Evolutionary conservation across 2,797 vertebrate genomes (phyloP), one percentile per base, ranked within the genome.

Genomic region (Sebastolobus altivelis): DNA sequence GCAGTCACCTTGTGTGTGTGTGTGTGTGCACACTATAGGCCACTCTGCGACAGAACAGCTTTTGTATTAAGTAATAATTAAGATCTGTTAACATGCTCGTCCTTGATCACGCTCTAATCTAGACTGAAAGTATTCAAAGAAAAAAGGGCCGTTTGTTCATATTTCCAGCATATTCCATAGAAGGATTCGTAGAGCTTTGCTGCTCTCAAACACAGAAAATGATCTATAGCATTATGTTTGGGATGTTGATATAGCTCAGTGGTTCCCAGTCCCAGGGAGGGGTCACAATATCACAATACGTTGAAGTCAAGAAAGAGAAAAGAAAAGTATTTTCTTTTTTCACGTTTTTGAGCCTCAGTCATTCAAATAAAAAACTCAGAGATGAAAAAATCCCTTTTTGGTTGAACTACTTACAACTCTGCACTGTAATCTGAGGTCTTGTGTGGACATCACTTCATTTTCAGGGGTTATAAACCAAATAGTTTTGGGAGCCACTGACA

Each of bases 1-100:
- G 82, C 80, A 87, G 88, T 93, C 88, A 81, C 85, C 80, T 86
- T 80, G n/a, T 11, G 65, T 65, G 43, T 12, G 61, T 65, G 70
- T 80, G 82, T 85, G 63, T 55, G 8, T 56, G 20, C 62, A 40
- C 31, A 11, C n/a, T 16, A 5, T n/a, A 68, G 14, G 73, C 62
- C 13, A 4, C 66, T 58, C 10, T 61, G 69, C 4, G 0, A 81
- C 71, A 80, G 49, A 76, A 33, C 60, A 38, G 55, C 72, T 79
- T 79, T 77, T 81, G 56, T 84, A 38, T 70, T 25, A n/a, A 69
- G 59, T 69, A 68, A 62, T 81, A 81, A 78, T 87, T 71, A 78
- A 65, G 43, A 65, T 60, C 46, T 29, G 65, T 73, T 62, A 63
- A 65, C 52, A 43, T 66, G 60, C 40, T 35, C 6, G 20, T 67